Evolutionary conservation across 2,797 vertebrate genomes (phyloP).

Genomic region (Eurystomus glaucurus): DNA sequence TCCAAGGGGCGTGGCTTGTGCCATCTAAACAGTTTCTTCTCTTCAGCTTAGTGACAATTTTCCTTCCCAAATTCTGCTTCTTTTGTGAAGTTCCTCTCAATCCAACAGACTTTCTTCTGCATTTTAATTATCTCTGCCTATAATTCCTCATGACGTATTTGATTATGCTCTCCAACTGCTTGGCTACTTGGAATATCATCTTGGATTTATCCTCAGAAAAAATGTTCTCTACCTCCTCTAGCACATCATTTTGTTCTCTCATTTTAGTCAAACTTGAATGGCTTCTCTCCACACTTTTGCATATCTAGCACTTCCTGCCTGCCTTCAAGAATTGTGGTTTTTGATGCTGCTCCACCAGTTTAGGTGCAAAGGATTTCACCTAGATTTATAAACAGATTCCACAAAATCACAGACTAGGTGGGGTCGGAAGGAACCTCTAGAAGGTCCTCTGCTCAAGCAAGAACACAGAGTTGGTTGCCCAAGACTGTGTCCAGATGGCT

Average conservation of each 20-base stretch:
- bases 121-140: slow-evolving; percentile 5
- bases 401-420: no score
- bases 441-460: neutral
- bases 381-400: neutral
- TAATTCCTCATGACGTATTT: neutral
- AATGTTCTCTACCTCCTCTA: neutral
- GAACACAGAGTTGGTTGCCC: neutral
- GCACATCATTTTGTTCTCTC: neutral
- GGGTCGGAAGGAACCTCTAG: neutral
- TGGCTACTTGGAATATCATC: neutral
- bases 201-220: neutral
- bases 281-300: neutral
- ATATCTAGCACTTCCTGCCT: neutral
- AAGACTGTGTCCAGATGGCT: neutral
- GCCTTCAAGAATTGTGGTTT: neutral
- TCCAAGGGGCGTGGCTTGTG: neutral
- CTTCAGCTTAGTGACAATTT: neutral
- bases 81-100: neutral
- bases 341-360: neutral
- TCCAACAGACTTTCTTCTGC: neutral
- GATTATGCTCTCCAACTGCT: neutral
- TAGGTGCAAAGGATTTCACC: neutral
- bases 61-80: neutral
- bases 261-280: neutral
- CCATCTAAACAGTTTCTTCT: neutral